These are phyloP conservation scores for Phalloptychus januarius DNA, from an alignment of 2,797 vertebrate genomes.

Conservation along the genomic window DNA sequence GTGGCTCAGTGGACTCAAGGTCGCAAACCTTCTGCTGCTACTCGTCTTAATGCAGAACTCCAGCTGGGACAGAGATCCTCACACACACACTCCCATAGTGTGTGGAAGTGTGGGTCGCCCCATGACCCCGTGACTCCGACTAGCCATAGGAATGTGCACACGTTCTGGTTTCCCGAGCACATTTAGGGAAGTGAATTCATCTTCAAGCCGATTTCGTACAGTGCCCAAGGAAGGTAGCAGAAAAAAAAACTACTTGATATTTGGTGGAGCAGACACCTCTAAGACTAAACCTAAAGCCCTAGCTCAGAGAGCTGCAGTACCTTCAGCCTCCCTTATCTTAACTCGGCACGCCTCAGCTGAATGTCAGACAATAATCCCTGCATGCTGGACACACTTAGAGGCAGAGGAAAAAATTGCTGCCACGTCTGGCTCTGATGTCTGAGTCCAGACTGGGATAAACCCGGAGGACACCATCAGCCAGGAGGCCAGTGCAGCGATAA, in stretches of 20 bases:
- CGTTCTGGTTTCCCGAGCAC: conserved; percentile 56
- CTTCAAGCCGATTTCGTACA: conserved; percentile 43
- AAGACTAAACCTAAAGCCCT: conserved; percentile 34
- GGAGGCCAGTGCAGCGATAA: conserved; percentile 34
- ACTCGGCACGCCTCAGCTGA: conserved; percentile 58
- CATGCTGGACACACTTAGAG: conserved; percentile 49
- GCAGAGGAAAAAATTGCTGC: conserved; percentile 26
- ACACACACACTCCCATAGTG: conserved; percentile 32
- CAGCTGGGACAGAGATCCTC: conserved; percentile 36
- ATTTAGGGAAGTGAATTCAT: conserved; percentile 55
- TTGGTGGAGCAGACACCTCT: conserved; percentile 10
- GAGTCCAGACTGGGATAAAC: conserved; percentile 23
- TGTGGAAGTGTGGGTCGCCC: conserved; percentile 49
- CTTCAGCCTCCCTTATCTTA: conserved; percentile 57
- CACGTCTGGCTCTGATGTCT: conserved; percentile 37
- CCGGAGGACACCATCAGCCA: conserved; percentile 27
- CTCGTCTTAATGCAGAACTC: conserved; percentile 26
- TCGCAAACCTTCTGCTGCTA: conserved; percentile 44
- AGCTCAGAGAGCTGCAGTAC: conserved; percentile 38
- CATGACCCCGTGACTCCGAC: conserved; percentile 53
- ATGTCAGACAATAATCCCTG: conserved; percentile 64
- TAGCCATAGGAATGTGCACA: conserved; percentile 42
- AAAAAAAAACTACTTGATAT: conserved; percentile 17
- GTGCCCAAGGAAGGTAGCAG: conserved; percentile 17
- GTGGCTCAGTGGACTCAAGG: conserved; percentile 33